These are phyloP conservation scores for Steatocranus sp. DNA, from an alignment of 2,797 vertebrate species.

Conservation along the genomic window DNA sequence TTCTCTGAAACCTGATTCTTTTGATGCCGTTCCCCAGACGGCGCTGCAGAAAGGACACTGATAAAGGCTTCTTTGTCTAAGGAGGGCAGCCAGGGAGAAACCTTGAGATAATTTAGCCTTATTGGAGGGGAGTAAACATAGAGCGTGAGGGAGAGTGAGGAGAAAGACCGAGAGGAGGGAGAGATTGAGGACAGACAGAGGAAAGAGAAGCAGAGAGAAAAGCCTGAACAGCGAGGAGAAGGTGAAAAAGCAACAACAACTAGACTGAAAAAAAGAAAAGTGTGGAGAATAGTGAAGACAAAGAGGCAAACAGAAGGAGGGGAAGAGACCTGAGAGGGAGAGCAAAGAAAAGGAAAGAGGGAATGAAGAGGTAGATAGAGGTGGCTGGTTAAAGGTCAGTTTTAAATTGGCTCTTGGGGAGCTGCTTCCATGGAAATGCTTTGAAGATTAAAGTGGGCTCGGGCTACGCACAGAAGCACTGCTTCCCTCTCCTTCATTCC, in stretches of 20 bases:
- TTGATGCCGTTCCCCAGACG: constrained; percentile 15
- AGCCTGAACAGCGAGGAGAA: background rate
- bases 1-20: constrained; percentile 6
- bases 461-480: background rate
- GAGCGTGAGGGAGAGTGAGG: background rate
- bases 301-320: background rate
- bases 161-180: background rate
- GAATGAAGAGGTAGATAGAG: constrained; percentile 7
- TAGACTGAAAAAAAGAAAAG: background rate
- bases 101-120: constrained; percentile 26
- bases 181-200: background rate
- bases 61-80: constrained; percentile 47
- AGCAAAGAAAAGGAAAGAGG: background rate
- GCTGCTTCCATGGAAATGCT: constrained; percentile 51
- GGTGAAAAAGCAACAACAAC: too few species aligned
- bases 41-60: constrained; percentile 19
- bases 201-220: background rate
- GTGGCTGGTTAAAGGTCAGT: constrained; percentile 58
- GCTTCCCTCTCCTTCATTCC: background rate
- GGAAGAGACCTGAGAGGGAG: background rate
- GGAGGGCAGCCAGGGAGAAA: constrained; percentile 7
- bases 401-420: constrained; percentile 57
- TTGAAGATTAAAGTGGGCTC: constrained; percentile 54
- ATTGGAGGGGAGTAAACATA: constrained; percentile 8
- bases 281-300: background rate